Evolutionary conservation across 1,140 invertebrate species (phyloP), one percentile per base, ranked within the genome.

Genomic region (Drosophila setifemur): DNA sequence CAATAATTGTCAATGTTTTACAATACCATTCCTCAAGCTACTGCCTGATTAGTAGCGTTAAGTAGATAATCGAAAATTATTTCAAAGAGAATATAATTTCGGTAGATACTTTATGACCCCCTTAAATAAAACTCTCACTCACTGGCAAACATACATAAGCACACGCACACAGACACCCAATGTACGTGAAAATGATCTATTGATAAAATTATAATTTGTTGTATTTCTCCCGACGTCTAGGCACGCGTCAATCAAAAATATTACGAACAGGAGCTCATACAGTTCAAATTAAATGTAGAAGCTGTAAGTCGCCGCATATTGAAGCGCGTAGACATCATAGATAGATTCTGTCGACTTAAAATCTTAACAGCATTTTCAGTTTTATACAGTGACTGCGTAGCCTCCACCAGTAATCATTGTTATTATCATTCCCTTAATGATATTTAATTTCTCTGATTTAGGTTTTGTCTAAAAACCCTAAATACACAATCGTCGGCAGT

Each of bases 221-320:
- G 74, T 85, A 64, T 85, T 75, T 86, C 63, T 63, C 60, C 55
- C 83, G 75, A 75, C 61, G 70, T 89, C 85, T 86, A 90, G 89
- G 89, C 89, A 66, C 88, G 89, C 71, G 89, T 75, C 73, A 74
- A 82, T 86, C 89, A 90, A 11, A 90, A 85, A 76, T 73, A 77
- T 73, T 76, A 82, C 64, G 89, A 90, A 89, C 74, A 90, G 87
- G 82, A 90, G 64, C 74, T 89, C 67, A 67, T 85, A 75, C 82
- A 89, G 53, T 76, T 88, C 73, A 91, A 91, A 83, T 75, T 79
- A 77, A 88, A 64, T 81, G 75, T 89, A 72, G 83, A 78, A 53
- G 73, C 74, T 88, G 88, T 90, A 90, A 90, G 90, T 90, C 72
- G 73, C 60, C 52, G n/a, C 26, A 31, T 26, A 29, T 37, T 12